Base-by-base conservation (phyloP, 2,888 invertebrate species). In the Nymphalis urticae region DNA sequence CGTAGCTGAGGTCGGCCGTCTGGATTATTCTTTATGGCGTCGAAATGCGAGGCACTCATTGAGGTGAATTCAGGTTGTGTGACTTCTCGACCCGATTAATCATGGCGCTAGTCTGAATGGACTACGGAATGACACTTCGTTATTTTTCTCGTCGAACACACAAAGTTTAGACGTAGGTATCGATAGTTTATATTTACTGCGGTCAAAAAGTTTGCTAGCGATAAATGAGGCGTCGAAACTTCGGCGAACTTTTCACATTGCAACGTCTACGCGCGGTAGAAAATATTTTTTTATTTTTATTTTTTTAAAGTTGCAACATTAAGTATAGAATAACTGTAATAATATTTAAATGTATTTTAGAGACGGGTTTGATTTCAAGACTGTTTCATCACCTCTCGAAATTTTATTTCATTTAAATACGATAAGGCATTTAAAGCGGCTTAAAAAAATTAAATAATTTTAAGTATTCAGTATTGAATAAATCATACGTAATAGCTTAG, bases 1-100 rank as follows among this genome's bases (percentile, higher is more conserved):
- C 77, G 68, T 80, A 71, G 79, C 70, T 72, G 81, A 86, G 91
- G 89, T 89, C 83, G 84, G 80, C 74, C 77, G 84, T 84, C 85
- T 85, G 88, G 88, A 90, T 89, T 91, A 91, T 92, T 89, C 88
- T 90, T 88, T 90, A 89, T 86, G 87, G 83, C 86, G 85, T 86
- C 84, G 87, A 91, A 92, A 91, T 88, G 87, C 86, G 89, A 86
- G 84, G 88, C 84, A 85, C 84, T 88, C 88, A 86, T 87, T 85
- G 90, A 89, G 86, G 86, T 86, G 84, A 82, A 89, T 88, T 89
- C 87, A 86, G 85, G 87, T 84, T 86, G 85, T 83, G 83, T 84
- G 87, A 88, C 87, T 87, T 81, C 85, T 85, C 88, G 85, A 85
- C 86, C 85, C 87, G 85, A 89, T 89, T 88, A 87, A 87, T 88